Evolutionary conservation across 2,888 invertebrate genomes (phyloP).

Genomic region (Sminthurinus aureus): DNA sequence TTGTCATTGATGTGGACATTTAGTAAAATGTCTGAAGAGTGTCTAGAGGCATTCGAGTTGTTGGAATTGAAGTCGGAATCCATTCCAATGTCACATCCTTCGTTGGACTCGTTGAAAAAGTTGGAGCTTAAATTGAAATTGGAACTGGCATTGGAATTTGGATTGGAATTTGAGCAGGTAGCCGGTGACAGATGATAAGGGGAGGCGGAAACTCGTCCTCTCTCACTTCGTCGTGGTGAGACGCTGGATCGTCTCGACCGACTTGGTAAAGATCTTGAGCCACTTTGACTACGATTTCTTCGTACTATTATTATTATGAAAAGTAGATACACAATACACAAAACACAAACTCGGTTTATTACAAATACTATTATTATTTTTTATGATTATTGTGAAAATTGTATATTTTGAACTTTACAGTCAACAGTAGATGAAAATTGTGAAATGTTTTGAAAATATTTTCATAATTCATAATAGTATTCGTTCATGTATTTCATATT

Average conservation of each 20-base stretch:
- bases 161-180: too few species aligned
- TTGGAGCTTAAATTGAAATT: background rate
- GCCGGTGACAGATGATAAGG: background rate
- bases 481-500: too few species aligned
- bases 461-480: too few species aligned
- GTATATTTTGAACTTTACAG: too few species aligned
- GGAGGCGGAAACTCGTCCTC: background rate
- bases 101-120: background rate
- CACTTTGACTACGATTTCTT: background rate
- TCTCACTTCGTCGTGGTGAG: background rate
- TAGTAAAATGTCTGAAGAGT: background rate
- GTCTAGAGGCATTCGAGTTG: background rate
- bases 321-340: too few species aligned
- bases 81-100: background rate
- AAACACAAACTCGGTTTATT: too few species aligned
- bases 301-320: background rate
- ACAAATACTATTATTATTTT: too few species aligned
- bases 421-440: too few species aligned
- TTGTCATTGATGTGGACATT: too few species aligned
- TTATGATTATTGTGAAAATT: too few species aligned
- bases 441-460: too few species aligned
- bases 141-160: too few species aligned
- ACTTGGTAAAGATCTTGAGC: background rate
- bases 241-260: background rate
- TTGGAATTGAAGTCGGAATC: background rate